phyloP scores from a whole-genome alignment of 2,113 vertebrate species.

The Lathamus discolor region DNA sequence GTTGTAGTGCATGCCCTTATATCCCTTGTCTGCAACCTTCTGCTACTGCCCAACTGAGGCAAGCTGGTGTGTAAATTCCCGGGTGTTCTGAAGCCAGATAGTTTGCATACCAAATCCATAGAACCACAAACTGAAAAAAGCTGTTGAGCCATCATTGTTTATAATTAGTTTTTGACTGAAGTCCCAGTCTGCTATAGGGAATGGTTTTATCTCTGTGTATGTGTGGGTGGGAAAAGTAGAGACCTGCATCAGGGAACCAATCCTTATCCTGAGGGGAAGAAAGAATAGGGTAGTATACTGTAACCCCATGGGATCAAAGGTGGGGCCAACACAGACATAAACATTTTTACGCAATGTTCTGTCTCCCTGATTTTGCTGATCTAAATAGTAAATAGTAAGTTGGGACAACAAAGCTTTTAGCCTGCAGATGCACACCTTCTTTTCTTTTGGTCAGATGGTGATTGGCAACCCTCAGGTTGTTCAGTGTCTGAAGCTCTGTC shows the following conservation, averaged over 20 bases:
- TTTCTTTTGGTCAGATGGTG: not conserved
- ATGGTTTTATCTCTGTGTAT: constrained; percentile 33
- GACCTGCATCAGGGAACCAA: not conserved
- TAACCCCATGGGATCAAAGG: not conserved
- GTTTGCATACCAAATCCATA: constrained; percentile 21
- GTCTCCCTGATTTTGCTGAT: not conserved
- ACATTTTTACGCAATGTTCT: not conserved
- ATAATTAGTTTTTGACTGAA: constrained; percentile 50
- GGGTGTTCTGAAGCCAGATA: not conserved
- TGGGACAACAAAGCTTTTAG: not conserved
- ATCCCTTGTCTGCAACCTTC: not conserved
- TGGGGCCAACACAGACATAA: not conserved
- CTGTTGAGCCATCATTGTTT: constrained; percentile 34
- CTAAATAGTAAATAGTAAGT: not conserved
- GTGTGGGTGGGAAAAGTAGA: constrained; percentile 1
- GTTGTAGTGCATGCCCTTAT: not conserved
- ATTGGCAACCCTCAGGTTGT: not conserved
- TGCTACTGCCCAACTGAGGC: not conserved
- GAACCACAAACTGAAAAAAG: constrained; percentile 49
- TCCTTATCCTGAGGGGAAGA: constrained; percentile 15
- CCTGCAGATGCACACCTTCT: not conserved
- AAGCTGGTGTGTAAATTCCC: not conserved
- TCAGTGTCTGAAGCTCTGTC: not conserved
- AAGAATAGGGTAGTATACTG: not conserved
- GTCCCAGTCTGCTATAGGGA: constrained; percentile 37